Evolutionary conservation across 1,140 invertebrate genomes (phyloP), one percentile per base, ranked within the genome.

Genomic region (Drosophila erecta): DNA sequence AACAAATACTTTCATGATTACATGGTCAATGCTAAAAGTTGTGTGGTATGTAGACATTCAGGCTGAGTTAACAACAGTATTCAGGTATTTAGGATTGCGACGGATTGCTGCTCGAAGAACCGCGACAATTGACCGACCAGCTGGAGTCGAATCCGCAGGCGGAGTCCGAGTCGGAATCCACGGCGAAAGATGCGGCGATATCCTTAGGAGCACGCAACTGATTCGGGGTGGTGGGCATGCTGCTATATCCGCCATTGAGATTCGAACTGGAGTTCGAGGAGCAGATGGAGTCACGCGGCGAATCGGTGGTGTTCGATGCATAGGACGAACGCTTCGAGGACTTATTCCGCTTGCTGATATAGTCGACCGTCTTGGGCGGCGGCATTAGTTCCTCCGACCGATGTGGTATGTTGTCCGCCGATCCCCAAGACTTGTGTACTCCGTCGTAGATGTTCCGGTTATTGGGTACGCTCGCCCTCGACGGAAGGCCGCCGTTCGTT

Each of bases 391-490:
- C 92, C 44, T 94, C 93, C 91, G 93, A 77, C 61, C 93, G 93
- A 30, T 93, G 92, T 33, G 93, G 93, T 60, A 97, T 94, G 91
- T 97, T 97, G 87, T 97, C 97, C 4, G 96, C 96, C 1, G 96
- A 97, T 22, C 97, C 97, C 96, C 96, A 98, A 2, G 94, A 95
- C 92, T 97, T 97, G 79, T 96, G 95, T 0, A 87, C 80, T 1
- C 76, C 73, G 1, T 87, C 84, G 50, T 84, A 84, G 15, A 96
- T 93, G 90, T 95, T 79, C 7, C 59, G 95, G 54, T 76, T 91
- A 71, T 85, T 66, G 22, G 85, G 85, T 8, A 84, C 78, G 76
- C 90, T 91, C 51, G 81, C 78, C 67, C 77, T 58, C 40, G 84
- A 90, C 50, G 76, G 64, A 11, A 73, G 30, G 2, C 51, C 55